Conservation (phyloP, 2,888 invertebrate species). For the Psylliodes chrysocephalus region DNA sequence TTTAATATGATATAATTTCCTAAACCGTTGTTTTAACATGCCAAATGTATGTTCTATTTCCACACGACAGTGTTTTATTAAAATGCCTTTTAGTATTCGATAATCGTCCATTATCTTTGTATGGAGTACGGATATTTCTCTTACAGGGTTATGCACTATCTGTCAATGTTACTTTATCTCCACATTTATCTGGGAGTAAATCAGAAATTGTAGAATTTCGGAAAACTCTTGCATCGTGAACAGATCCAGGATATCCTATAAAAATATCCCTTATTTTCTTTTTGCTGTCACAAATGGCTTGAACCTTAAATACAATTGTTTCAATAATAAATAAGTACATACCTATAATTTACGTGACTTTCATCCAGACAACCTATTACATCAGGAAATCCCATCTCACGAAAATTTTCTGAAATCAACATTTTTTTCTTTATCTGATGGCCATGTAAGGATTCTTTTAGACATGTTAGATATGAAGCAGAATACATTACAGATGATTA, state of each 20-base stretch:
- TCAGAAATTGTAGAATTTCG: constrained; percentile 24
- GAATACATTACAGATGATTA: too few relatives aligned
- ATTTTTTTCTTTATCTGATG: too few relatives aligned
- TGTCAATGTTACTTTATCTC: background rate
- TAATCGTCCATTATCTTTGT: background rate
- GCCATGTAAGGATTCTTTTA: too few relatives aligned
- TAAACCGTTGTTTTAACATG: background rate
- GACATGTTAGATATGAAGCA: too few relatives aligned
- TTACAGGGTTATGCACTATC: background rate
- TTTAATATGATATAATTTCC: too few relatives aligned
- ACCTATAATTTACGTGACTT: too few relatives aligned
- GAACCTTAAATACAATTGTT: background rate
- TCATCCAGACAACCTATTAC: constrained; percentile 16
- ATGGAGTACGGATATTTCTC: too few relatives aligned
- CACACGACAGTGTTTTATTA: constrained; percentile 16
- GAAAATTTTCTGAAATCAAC: background rate
- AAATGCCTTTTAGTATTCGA: constrained; percentile 3
- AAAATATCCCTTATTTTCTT: too few relatives aligned
- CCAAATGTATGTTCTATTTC: constrained; percentile 35
- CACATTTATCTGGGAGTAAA: constrained; percentile 27
- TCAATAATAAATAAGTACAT: background rate
- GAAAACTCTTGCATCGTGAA: constrained; percentile 39
- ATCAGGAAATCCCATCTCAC: constrained; percentile 9
- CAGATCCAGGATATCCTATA: constrained; percentile 43
- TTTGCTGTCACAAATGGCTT: constrained; percentile 7